Evolutionary conservation across 2,797 vertebrate species (phyloP), one percentile per base, ranked within the genome.

Genomic region (Sardinella longiceps): DNA sequence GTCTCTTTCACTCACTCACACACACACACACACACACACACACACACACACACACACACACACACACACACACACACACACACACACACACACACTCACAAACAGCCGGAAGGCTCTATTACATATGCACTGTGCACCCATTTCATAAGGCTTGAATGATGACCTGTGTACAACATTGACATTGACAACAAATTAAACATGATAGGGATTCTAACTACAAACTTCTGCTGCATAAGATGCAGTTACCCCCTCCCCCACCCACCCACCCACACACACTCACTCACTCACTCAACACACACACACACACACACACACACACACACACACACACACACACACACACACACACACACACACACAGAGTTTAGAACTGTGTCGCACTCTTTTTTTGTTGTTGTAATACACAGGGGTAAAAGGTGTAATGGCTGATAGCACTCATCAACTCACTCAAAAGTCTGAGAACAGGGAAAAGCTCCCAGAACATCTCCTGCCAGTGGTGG

Each of bases 71-170:
- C 60, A 92, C 90, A 90, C 87, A 81, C 83, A 82, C 88, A 82
- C 87, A 92, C 88, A 37, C 74, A 48, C 15, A 77, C 70, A 83
- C 20, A 18, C 25, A 23, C 60, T 92, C 90, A 90, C 87, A 81
- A 77, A 77, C 37, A 89, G 84, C 85, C 83, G 84, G 77, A 87
- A 87, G 92, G 91, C 90, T 92, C 91, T 10, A 14, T 7, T 53
- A 66, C 58, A 70, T 33, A 81, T 90, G 70, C 37, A 23, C 70
- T 77, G 37, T 77, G 37, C 70, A 39, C 70, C 37, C 37, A 77
- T 77, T 77, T 77, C 18, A 77, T 77, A 20, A 77, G 37, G 70
- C 33, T 39, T 77, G 70, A 77, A 77, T 77, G 70, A 77, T 77
- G 70, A 77, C 70, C 70, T 43, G 70, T 77, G 37, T 74, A 12